Conservation (phyloP, 2,888 invertebrate species). For the Dynastes grantii region DNA sequence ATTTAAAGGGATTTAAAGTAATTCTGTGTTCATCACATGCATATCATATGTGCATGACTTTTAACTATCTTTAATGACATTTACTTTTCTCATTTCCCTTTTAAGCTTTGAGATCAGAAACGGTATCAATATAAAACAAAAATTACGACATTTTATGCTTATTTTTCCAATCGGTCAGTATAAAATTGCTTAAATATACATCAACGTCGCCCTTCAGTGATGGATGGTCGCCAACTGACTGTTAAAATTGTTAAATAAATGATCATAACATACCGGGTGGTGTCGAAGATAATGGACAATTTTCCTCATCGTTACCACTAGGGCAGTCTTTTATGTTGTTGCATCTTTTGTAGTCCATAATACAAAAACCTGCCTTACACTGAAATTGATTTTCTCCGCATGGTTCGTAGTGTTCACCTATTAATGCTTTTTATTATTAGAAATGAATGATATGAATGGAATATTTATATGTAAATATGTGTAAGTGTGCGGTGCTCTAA, state of each 20-base stretch:
- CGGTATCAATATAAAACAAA: too few species aligned
- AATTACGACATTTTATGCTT: too few species aligned
- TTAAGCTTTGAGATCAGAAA: too few species aligned
- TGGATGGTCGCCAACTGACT: neutral
- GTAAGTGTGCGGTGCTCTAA: neutral
- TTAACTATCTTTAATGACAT: too few species aligned
- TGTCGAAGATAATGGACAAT: constrained; percentile 61
- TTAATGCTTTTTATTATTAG: constrained; percentile 52
- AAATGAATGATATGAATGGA: constrained; percentile 41
- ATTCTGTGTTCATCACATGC: too few species aligned
- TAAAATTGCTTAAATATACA: too few species aligned
- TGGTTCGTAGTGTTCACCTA: constrained; percentile 55
- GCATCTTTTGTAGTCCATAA: constrained; percentile 73
- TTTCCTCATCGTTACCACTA: constrained; percentile 67
- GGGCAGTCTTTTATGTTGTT: constrained; percentile 71
- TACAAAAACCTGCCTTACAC: constrained; percentile 77
- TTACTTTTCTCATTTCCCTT: too few species aligned
- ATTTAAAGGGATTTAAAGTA: too few species aligned
- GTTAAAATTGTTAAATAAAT: constrained; percentile 8
- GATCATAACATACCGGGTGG: constrained; percentile 45
- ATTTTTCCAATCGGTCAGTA: too few species aligned
- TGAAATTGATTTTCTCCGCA: constrained; percentile 71
- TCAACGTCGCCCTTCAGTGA: neutral
- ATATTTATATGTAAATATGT: neutral
- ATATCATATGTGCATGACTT: too few species aligned